Evolutionary conservation across 2,888 invertebrate genomes (phyloP).

Genomic region (Plebejus argus): DNA sequence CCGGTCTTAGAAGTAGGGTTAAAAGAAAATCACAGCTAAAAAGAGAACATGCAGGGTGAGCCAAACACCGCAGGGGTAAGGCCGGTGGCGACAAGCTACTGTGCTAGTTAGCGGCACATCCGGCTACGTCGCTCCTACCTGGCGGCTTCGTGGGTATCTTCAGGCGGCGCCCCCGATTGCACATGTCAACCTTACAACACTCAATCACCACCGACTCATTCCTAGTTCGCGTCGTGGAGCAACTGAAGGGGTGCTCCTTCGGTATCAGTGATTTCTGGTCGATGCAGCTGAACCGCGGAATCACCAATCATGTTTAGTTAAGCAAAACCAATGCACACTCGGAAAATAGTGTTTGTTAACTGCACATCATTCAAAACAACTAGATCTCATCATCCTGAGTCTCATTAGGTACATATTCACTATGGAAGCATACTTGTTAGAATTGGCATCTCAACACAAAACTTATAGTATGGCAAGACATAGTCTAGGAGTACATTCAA

Average conservation of each 20-base stretch:
- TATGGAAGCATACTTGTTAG: constrained; percentile 77
- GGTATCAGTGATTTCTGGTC: constrained; percentile 86
- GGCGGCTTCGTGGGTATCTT: constrained; percentile 83
- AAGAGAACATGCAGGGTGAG: constrained; percentile 66
- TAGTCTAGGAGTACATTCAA: constrained; percentile 73
- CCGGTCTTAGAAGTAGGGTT: constrained; percentile 61
- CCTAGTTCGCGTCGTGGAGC: constrained; percentile 87
- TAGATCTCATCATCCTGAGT: constrained; percentile 51
- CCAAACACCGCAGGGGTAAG: constrained; percentile 50
- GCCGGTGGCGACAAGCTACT: constrained; percentile 45
- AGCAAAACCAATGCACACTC: constrained; percentile 80
- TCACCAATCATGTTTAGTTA: constrained; percentile 81
- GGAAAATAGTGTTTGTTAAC: constrained; percentile 72
- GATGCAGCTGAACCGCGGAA: constrained; percentile 87
- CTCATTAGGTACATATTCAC: constrained; percentile 73
- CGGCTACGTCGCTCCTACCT: constrained; percentile 81
- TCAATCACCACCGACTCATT: constrained; percentile 89
- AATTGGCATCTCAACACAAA: constrained; percentile 78
- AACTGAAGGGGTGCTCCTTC: constrained; percentile 90
- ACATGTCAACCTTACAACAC: constrained; percentile 89
- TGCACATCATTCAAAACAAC: constrained; percentile 75
- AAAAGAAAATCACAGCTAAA: constrained; percentile 47
- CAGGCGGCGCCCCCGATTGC: constrained; percentile 87
- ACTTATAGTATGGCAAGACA: constrained; percentile 70
- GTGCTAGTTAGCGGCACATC: constrained; percentile 60